Conservation (phyloP, 2,113 vertebrate species). For the Brachypteracias leptosomus region DNA sequence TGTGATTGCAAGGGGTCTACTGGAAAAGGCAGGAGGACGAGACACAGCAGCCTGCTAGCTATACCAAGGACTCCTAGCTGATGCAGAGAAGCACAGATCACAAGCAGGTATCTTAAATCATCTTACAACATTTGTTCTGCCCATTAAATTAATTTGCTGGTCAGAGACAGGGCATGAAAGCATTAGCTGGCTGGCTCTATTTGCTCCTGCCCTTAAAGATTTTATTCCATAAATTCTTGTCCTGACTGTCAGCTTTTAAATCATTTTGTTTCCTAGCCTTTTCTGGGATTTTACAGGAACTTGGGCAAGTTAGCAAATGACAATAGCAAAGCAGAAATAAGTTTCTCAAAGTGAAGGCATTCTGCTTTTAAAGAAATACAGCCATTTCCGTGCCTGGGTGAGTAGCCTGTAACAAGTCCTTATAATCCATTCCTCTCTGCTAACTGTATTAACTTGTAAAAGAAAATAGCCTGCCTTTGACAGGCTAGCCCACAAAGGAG, state of each 20-base stretch:
- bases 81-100: neutral
- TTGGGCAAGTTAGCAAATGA: neutral
- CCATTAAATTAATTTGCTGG: neutral
- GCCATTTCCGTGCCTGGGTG: neutral
- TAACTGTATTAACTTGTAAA: neutral
- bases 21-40: neutral
- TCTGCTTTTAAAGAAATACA: neutral
- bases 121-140: neutral
- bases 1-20: neutral
- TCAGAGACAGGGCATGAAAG: conserved; percentile 35
- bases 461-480: neutral
- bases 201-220: conserved; percentile 51
- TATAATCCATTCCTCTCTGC: neutral
- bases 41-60: neutral
- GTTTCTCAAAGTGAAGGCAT: neutral
- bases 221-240: conserved; percentile 70
- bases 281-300: conserved; percentile 11
- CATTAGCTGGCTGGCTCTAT: conserved; percentile 30
- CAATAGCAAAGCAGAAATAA: neutral
- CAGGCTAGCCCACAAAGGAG: neutral
- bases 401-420: neutral
- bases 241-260: conserved; percentile 42
- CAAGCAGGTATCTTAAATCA: conserved; percentile 1
- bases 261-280: neutral
- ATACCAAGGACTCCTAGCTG: neutral